A percentile compares a stretch with the other conserved stretches of the same genome.
phyloP scores from a whole-genome alignment of 2,888 invertebrate species.

The Colletes collaris region DNA sequence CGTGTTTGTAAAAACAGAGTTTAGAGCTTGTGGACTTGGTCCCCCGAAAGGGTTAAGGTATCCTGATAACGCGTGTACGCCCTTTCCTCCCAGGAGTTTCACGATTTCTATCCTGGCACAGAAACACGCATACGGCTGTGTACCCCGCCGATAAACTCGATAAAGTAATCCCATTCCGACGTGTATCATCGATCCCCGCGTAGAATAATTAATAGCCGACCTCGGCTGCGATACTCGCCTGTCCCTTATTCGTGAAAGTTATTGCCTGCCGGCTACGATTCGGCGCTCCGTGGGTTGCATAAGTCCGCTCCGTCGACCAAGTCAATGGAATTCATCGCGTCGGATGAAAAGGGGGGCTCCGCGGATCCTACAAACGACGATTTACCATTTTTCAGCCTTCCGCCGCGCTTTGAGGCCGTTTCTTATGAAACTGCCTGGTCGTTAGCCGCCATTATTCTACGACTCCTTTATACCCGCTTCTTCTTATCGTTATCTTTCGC shows the following conservation, averaged over 20 bases:
- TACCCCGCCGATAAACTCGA: constrained; percentile 15
- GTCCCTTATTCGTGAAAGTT: constrained; percentile 42
- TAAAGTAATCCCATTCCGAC: constrained; percentile 35
- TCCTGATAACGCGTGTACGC: neutral
- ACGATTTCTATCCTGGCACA: constrained; percentile 15
- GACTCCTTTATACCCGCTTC: too few relatives aligned
- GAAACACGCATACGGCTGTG: constrained; percentile 10
- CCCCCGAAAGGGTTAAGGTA: neutral
- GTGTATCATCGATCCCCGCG: constrained; percentile 37
- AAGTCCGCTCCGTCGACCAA: constrained; percentile 15
- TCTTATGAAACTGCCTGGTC: too few relatives aligned
- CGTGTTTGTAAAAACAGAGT: too few relatives aligned
- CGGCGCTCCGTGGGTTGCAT: constrained; percentile 33
- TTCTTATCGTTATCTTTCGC: too few relatives aligned
- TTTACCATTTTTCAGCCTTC: too few relatives aligned
- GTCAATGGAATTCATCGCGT: constrained; percentile 40
- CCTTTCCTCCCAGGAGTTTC: neutral
- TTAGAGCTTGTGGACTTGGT: too few relatives aligned
- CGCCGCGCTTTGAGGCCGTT: too few relatives aligned
- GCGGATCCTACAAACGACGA: neutral
- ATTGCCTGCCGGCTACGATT: constrained; percentile 28
- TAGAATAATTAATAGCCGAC: constrained; percentile 46
- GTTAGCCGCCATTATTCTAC: too few relatives aligned
- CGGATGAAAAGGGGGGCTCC: constrained; percentile 18
- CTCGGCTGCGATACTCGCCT: constrained; percentile 13